These are phyloP conservation scores for Catocala sponsa DNA, from an alignment of 2,888 invertebrate genomes.

Conservation along the genomic window DNA sequence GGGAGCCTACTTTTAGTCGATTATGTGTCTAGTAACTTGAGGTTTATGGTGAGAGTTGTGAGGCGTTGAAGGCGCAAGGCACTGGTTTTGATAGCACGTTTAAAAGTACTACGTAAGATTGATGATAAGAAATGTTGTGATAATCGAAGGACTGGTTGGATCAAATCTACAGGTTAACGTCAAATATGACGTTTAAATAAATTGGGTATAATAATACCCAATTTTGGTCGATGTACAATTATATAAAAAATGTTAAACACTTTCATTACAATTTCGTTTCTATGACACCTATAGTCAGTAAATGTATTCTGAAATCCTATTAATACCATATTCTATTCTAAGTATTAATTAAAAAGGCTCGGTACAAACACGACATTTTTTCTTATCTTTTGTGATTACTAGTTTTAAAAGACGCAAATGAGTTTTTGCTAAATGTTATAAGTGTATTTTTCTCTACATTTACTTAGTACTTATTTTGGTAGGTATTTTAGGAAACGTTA, in stretches of 20 bases:
- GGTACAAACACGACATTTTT: too few species aligned
- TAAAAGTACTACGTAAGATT: background rate
- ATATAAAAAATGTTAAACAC: too few species aligned
- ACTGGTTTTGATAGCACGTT: background rate
- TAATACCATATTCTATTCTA: background rate
- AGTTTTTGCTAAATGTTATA: too few species aligned
- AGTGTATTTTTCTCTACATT: too few species aligned
- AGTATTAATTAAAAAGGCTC: too few species aligned
- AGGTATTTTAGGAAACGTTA: too few species aligned
- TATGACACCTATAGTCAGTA: background rate
- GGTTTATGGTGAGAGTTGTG: background rate
- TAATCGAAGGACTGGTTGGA: slow-evolving; percentile 1
- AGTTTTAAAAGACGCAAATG: too few species aligned
- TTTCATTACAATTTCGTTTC: too few species aligned
- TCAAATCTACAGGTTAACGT: background rate
- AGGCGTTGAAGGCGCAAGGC: background rate
- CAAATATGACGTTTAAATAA: too few species aligned
- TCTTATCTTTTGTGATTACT: too few species aligned
- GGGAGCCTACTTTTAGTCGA: background rate
- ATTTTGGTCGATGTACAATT: background rate
- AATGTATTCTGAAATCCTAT: background rate
- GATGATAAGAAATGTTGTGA: background rate
- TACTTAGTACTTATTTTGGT: too few species aligned
- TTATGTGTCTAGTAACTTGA: slow-evolving; percentile 1
- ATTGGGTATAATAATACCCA: too few species aligned